These are phyloP conservation scores for Chaenogobius annularis DNA, from an alignment of 2,113 vertebrate genomes.

Conservation along the genomic window DNA sequence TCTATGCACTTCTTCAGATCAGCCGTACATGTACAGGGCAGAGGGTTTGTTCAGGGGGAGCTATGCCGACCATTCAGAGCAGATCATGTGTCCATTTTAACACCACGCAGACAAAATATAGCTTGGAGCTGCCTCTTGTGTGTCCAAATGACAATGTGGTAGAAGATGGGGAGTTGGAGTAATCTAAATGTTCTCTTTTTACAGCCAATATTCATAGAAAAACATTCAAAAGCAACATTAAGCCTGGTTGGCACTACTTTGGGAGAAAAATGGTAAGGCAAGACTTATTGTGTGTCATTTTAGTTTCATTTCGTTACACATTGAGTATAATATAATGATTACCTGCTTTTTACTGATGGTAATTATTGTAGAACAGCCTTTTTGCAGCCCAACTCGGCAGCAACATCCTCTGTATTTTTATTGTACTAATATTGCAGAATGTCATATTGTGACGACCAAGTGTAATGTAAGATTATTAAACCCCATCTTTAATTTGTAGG, in stretches of 20 bases:
- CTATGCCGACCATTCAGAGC: slow-evolving; percentile 56
- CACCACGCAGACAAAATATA: slow-evolving; percentile 56
- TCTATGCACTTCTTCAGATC: slow-evolving; percentile 5
- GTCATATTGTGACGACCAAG: not conserved
- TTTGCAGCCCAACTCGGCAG: not conserved
- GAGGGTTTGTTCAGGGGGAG: slow-evolving; percentile 40
- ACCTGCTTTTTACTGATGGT: not conserved
- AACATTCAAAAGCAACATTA: slow-evolving; percentile 82
- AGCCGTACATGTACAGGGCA: not conserved
- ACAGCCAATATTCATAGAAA: slow-evolving; percentile 87
- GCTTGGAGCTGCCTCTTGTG: slow-evolving; percentile 15
- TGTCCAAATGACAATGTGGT: slow-evolving; percentile 27
- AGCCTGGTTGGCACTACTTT: slow-evolving; percentile 91
- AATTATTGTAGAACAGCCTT: no score
- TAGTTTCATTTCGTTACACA: not conserved
- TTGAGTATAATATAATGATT: not conserved
- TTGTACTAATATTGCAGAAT: not conserved
- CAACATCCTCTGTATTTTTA: not conserved
- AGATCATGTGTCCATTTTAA: slow-evolving; percentile 74
- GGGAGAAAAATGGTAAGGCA: slow-evolving; percentile 93
- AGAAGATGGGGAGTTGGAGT: slow-evolving; percentile 12
- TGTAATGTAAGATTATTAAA: not conserved
- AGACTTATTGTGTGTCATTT: not conserved
- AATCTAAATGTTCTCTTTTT: not conserved
- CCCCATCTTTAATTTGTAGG: slow-evolving; percentile 68